Base-by-base conservation (phyloP, 2,797 vertebrate genomes). In the Zalophus californianus region DNA sequence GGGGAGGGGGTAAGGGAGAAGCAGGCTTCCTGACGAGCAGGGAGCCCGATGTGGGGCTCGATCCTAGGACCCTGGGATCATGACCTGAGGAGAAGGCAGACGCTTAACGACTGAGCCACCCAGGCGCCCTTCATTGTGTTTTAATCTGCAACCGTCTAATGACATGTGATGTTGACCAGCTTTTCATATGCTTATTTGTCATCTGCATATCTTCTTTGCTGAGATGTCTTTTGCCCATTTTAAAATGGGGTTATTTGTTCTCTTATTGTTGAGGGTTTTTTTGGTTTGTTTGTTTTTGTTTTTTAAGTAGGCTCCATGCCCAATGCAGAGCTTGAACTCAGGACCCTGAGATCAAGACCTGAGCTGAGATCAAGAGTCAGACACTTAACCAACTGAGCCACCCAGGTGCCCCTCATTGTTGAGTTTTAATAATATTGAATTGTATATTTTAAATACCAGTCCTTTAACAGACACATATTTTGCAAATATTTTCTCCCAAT, bases 401-500 rank as follows among this genome's bases (percentile, higher is more conserved):
- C 41, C 72, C 41, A 29, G 14, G 41, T 1, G 4, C 14, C 41
- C 25, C 14, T 29, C 7, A 32, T 64, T 90, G 58, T 77, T 94
- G 60, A 84, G 25, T 85, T 87, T 87, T 87, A 41, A 82, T 23
- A 77, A 27, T 84, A 62, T 21, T 56, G 38, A 35, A 48, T 83
- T 48, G 25, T 38, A 32, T 95, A 38, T 70, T 92, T 89, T 96
- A n/a, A 44, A 60, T 89, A 58, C 21, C 44, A 38, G 60, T 88
- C 10, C 29, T 96, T 88, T 88, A 66, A 66, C 20, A 66, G 38
- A 56, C 48, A n/a, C 0, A 60, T 73, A 38, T 87, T 83, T 95
- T 83, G 38, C 18, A 87, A 77, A 83, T 75, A 88, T 88, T 88
- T 92, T 88, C 21, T 83, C 78, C 50, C 11, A 95, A 10, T 68